Evolutionary conservation across 2,888 invertebrate species (phyloP).

Genomic region (Leptinotarsa tumamoca): DNA sequence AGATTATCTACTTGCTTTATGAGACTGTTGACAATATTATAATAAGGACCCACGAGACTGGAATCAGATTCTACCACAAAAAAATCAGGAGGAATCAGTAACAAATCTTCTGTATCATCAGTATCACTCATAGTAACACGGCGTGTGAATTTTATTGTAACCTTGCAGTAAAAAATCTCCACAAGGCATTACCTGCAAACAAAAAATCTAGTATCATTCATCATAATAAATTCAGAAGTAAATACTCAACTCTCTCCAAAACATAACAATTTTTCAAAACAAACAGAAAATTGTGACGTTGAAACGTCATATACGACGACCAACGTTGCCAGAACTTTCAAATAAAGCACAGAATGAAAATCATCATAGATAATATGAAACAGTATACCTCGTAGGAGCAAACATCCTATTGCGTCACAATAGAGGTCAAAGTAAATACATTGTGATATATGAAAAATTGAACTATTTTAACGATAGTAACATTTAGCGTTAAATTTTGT

Average conservation of each 20-base stretch:
- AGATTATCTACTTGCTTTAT: constrained; percentile 74
- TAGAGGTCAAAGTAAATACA: too few relatives aligned
- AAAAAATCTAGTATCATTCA: not conserved
- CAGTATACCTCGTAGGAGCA: too few relatives aligned
- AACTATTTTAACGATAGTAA: too few relatives aligned
- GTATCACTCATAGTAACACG: constrained; percentile 73
- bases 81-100: constrained; percentile 83
- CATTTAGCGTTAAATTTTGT: too few relatives aligned
- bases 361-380: too few relatives aligned
- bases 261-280: constrained; percentile 2
- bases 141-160: not conserved
- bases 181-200: not conserved
- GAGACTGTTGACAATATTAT: constrained; percentile 73
- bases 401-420: too few relatives aligned
- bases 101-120: constrained; percentile 86
- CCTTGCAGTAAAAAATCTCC: not conserved
- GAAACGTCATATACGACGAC: too few relatives aligned
- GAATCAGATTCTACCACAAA: constrained; percentile 72
- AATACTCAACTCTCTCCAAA: not conserved
- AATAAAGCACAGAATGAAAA: too few relatives aligned
- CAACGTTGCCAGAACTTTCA: too few relatives aligned
- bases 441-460: too few relatives aligned
- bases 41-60: constrained; percentile 67
- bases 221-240: not conserved
- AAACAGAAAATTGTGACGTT: too few relatives aligned